These are phyloP conservation scores for Carettochelys insculpta DNA, from an alignment of 2,113 vertebrate species.

Conservation along the genomic window DNA sequence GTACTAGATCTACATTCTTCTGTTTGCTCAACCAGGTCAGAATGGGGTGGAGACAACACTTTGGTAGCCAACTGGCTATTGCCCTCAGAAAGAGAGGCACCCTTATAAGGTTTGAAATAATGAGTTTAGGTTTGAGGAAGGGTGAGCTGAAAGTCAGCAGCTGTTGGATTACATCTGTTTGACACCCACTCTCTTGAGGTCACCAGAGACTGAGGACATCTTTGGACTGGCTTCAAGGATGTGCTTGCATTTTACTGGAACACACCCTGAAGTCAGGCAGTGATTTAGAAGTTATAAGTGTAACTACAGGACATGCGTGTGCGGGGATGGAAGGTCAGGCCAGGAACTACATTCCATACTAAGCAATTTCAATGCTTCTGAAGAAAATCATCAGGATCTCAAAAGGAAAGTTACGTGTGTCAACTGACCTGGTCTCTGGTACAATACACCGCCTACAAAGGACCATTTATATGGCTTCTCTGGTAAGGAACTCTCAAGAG, in stretches of 20 bases:
- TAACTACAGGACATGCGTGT: conserved; percentile 7
- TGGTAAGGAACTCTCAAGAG: background rate
- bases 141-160: conserved; percentile 37
- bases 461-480: background rate
- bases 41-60: conserved; percentile 59
- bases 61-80: conserved; percentile 59
- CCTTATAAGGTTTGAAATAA: conserved; percentile 59
- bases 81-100: conserved; percentile 70
- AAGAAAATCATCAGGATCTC: conserved; percentile 18
- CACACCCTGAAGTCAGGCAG: conserved; percentile 39
- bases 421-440: background rate
- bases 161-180: conserved; percentile 33
- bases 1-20: conserved; percentile 55
- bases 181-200: conserved; percentile 48
- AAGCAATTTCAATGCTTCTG: conserved; percentile 29
- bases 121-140: conserved; percentile 24
- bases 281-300: background rate
- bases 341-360: background rate
- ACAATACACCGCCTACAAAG: background rate
- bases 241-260: background rate
- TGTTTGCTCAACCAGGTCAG: conserved; percentile 63
- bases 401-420: background rate
- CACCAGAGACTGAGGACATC: conserved; percentile 17
- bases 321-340: conserved; percentile 23
- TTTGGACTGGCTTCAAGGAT: conserved; percentile 40